Conservation (phyloP, 1,140 invertebrate genomes). For the Acromyrmex heyeri region DNA sequence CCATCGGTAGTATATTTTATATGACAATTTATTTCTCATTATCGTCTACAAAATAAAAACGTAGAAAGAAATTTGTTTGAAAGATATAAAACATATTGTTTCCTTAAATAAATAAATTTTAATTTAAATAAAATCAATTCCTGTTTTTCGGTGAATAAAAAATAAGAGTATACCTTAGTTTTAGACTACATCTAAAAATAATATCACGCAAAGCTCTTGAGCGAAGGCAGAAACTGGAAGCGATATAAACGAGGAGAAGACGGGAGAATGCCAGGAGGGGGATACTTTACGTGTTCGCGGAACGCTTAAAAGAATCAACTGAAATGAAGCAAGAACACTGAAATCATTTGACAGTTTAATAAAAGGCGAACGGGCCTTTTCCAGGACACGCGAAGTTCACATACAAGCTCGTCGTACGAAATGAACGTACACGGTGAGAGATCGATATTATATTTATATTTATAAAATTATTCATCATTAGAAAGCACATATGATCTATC, state of each 20-base stretch:
- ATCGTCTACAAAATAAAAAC: constrained; percentile 1
- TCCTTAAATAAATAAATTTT: constrained; percentile 29
- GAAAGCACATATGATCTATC: constrained; percentile 85
- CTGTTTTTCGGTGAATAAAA: constrained; percentile 8
- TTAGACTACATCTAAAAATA: constrained; percentile 32
- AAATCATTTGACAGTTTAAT: constrained; percentile 63
- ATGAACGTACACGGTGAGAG: constrained; percentile 77
- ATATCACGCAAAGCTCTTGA: constrained; percentile 26
- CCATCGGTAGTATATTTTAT: background rate
- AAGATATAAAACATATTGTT: constrained; percentile 12
- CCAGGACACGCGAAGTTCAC: constrained; percentile 52
- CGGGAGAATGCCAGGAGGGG: background rate
- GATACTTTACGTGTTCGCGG: background rate
- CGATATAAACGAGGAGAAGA: background rate
- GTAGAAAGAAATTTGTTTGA: background rate
- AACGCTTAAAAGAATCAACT: constrained; percentile 31
- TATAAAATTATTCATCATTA: constrained; percentile 85
- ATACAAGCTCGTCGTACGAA: constrained; percentile 67
- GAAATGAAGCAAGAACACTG: constrained; percentile 56
- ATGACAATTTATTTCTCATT: constrained; percentile 12
- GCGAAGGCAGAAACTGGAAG: background rate
- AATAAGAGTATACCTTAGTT: constrained; percentile 4
- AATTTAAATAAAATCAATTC: constrained; percentile 15
- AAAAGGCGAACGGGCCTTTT: constrained; percentile 57
- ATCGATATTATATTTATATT: constrained; percentile 84